Base-by-base conservation (phyloP, 2,113 vertebrate genomes). In the Hippocampus guttulatus region DNA sequence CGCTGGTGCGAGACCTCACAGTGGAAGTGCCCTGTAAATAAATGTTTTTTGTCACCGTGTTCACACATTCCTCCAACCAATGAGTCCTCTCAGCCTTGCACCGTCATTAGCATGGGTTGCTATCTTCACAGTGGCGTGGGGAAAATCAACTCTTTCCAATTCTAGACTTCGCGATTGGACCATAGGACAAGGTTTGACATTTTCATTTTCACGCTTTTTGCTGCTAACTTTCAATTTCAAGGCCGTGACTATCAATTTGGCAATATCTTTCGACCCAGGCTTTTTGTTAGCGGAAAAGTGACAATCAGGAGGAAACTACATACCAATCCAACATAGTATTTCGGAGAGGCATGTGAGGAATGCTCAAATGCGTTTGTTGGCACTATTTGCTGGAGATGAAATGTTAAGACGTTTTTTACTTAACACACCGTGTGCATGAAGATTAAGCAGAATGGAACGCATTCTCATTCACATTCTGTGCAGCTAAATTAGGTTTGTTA, bases 41-140 rank as follows among this genome's bases (percentile, higher is more conserved):
- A 84, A 90, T 83, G 88, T 81, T 87, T 92, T 91, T 87, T 38
- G 79, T 85, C 89, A 89, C 82, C 61, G 79, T 91, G 86, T 89
- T 88, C 84, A 87, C 77, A 91, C 87, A 91, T 91, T 91, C 90
- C 85, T 81, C 27, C 61, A 41, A 77, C 71, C 80, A 49, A 68
- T 69, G 68, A 63, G 38, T 52, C 75, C 70, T 75, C 69, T 80
- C 67, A 68, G 72, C 63, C 67, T 75, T 68, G 68, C 38, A 58
- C 57, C 61, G 45, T 38, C 62, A 68, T 57, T 69, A 75, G 57
- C 45, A 52, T 30, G 60, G 38, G 58, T 49, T 52, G 45, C 62
- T 68, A 55, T 60, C 30, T 41, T 70, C 64, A 64, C 68, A 58
- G 70, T 67, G 77, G 45, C 65, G 54, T 66, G 41, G 49, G 81